These are phyloP conservation scores for Laothoe populi DNA, from an alignment of 2,888 invertebrate genomes.

Conservation along the genomic window DNA sequence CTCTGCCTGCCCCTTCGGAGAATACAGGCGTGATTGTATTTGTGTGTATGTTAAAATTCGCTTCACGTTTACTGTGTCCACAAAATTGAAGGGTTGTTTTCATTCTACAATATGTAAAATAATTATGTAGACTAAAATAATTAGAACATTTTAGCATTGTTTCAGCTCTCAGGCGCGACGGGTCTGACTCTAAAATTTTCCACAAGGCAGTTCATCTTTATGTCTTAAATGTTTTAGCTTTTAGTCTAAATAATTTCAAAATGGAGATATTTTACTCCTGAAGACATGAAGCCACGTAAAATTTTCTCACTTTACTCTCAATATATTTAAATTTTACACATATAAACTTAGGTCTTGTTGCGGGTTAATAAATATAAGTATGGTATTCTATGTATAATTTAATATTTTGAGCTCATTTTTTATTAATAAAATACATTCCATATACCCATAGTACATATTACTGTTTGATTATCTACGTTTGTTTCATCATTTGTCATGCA, in stretches of 20 bases:
- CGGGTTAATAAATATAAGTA: not conserved
- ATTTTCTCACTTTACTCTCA: not conserved
- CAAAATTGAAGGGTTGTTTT: not conserved
- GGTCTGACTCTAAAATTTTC: not conserved
- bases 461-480: no score
- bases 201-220: conserved; percentile 10
- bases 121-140: conserved; percentile 3
- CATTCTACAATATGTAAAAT: not conserved
- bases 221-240: not conserved
- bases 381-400: not conserved
- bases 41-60: no score
- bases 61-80: not conserved
- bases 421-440: no score
- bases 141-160: not conserved
- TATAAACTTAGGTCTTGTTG: not conserved
- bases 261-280: not conserved
- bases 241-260: conserved; percentile 1
- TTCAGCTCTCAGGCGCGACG: conserved; percentile 1
- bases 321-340: not conserved
- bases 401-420: not conserved
- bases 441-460: no score
- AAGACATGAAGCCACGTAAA: not conserved
- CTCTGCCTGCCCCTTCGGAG: no score
- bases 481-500: no score
- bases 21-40: no score